phyloP scores from a whole-genome alignment of 2,113 vertebrate genomes.

The Xiphophorus couchianus region DNA sequence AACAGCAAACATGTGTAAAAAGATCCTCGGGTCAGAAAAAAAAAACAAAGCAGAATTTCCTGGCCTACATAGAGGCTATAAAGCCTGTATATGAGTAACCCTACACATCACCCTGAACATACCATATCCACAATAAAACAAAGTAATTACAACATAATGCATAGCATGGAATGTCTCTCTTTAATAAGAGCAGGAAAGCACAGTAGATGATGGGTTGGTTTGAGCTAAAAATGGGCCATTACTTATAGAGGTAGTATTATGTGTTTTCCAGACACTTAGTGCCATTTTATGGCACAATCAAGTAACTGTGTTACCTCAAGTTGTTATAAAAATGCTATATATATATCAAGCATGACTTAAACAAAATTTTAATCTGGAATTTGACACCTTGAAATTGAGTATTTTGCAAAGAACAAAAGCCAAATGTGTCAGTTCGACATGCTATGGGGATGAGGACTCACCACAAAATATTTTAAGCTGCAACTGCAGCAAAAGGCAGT shows the following conservation, averaged over 20 bases:
- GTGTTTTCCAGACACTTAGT: no score
- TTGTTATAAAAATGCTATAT: no score
- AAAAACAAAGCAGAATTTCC: not conserved
- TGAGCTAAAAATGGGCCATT: no score
- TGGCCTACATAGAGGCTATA: not conserved
- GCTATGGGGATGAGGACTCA: not conserved
- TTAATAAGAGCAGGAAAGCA: not conserved
- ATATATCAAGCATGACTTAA: no score
- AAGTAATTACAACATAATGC: not conserved
- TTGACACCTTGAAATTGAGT: no score
- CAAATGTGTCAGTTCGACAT: not conserved
- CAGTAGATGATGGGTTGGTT: not conserved
- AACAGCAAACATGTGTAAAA: not conserved
- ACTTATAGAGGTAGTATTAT: no score
- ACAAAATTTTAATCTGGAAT: no score
- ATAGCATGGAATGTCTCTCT: not conserved
- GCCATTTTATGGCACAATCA: no score
- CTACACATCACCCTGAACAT: no score
- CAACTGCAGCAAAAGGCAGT: not conserved
- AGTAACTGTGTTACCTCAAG: no score
- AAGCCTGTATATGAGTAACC: not conserved
- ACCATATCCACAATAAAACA: no score
- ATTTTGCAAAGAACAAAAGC: no score
- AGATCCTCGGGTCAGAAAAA: not conserved
- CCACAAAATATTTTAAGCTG: not conserved